These are phyloP conservation scores for Ceratitis capitata DNA, from an alignment of 1,140 invertebrate genomes.

Conservation along the genomic window DNA sequence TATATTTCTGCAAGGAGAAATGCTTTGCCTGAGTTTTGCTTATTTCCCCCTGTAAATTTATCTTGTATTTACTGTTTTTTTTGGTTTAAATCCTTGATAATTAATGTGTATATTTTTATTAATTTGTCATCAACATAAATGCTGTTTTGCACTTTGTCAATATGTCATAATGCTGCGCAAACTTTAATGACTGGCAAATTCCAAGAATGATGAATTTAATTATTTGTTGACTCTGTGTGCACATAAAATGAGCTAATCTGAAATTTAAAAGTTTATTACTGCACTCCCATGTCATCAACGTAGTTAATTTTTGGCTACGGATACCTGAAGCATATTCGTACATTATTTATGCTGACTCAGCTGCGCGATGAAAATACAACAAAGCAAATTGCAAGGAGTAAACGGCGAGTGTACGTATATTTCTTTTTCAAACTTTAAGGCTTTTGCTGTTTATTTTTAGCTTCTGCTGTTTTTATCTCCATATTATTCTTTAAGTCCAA, in stretches of 20 bases:
- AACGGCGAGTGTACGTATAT: background rate
- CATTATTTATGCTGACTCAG: background rate
- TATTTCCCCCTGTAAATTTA: no score
- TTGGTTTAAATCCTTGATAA: background rate
- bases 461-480: background rate
- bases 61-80: background rate
- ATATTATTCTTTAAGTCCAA: background rate
- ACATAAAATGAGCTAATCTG: background rate
- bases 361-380: background rate
- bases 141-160: background rate
- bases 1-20: no score
- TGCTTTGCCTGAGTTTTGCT: background rate
- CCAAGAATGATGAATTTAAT: background rate
- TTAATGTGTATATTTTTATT: background rate
- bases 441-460: background rate
- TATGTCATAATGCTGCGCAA: background rate
- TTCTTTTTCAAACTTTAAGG: background rate
- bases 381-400: background rate
- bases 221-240: background rate
- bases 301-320: background rate
- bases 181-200: background rate
- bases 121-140: background rate
- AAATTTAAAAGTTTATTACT: background rate
- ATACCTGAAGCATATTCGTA: slow-evolving; percentile 17
- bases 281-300: background rate